Evolutionary conservation across 1,140 invertebrate species (phyloP).

Genomic region (Tetranychus cinnabarinus): DNA sequence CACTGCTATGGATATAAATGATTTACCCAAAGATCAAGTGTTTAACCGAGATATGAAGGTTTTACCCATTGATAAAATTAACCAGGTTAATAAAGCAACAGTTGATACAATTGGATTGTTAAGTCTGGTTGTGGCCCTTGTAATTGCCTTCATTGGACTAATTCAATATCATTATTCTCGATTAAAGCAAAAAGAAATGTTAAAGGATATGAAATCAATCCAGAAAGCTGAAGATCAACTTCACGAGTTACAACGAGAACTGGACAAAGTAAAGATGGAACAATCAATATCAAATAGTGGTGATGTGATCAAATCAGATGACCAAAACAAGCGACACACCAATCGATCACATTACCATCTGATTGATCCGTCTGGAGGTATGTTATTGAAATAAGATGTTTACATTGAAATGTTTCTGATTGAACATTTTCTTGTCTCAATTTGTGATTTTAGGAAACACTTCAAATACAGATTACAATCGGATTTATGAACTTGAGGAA

Average conservation of each 20-base stretch:
- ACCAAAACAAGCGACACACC: constrained; percentile 27
- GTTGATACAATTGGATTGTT: too few relatives aligned
- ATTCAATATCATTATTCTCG: too few relatives aligned
- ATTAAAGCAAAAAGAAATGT: constrained; percentile 34
- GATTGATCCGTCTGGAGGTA: not conserved
- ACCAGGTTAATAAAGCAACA: too few relatives aligned
- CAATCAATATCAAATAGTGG: constrained; percentile 52
- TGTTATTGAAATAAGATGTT: constrained; percentile 22
- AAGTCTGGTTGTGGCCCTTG: too few relatives aligned
- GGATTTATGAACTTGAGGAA: constrained; percentile 9
- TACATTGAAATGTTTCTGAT: not conserved
- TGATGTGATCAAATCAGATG: constrained; percentile 52
- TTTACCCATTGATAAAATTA: too few relatives aligned
- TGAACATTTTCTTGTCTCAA: not conserved
- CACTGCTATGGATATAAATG: too few relatives aligned
- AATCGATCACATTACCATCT: not conserved
- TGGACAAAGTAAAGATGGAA: constrained; percentile 32
- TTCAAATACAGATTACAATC: not conserved
- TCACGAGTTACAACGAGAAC: constrained; percentile 41
- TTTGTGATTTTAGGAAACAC: too few relatives aligned
- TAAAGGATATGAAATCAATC: constrained; percentile 73
- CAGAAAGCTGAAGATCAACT: constrained; percentile 65
- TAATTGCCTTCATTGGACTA: too few relatives aligned
- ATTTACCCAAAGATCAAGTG: too few relatives aligned
- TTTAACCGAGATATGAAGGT: too few relatives aligned